Evolutionary conservation across 2,888 invertebrate species (phyloP).

Genomic region (Falcaria lacertinaria): DNA sequence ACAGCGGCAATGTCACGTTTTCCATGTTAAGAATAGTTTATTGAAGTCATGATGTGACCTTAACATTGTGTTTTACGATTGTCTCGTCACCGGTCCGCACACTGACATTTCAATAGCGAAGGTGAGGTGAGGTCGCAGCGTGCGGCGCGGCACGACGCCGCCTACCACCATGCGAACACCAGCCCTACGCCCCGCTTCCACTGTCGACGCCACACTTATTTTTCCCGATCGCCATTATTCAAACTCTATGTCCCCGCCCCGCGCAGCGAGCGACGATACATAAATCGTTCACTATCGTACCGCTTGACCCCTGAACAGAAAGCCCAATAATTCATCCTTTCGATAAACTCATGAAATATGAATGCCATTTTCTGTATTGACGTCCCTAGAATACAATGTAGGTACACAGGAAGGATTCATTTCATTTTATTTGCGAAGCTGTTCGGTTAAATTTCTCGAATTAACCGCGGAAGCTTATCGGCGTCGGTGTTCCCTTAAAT

Average conservation of each 20-base stretch:
- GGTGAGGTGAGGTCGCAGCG: constrained; percentile 72
- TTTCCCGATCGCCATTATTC: constrained; percentile 39
- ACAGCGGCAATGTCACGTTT: constrained; percentile 72
- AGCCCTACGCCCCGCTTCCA: constrained; percentile 12
- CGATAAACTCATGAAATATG: constrained; percentile 45
- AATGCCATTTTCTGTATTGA: constrained; percentile 38
- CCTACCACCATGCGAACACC: constrained; percentile 28
- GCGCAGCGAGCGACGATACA: constrained; percentile 18
- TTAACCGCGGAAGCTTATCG: constrained; percentile 64
- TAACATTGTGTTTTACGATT: constrained; percentile 78
- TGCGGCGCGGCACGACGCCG: constrained; percentile 63
- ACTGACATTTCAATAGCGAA: constrained; percentile 78
- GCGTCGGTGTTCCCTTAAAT: constrained; percentile 67
- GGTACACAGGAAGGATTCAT: constrained; percentile 37
- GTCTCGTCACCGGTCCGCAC: constrained; percentile 72
- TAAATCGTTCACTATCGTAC: constrained; percentile 40
- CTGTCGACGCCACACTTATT: constrained; percentile 33
- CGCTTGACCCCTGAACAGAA: constrained; percentile 32
- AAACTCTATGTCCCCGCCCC: constrained; percentile 26
- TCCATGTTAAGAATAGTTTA: constrained; percentile 73
- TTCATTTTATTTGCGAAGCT: constrained; percentile 30
- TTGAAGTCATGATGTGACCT: constrained; percentile 79
- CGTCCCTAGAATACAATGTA: constrained; percentile 25
- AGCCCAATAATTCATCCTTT: constrained; percentile 35
- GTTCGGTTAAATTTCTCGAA: constrained; percentile 51